Evolutionary conservation across 1,140 invertebrate species (phyloP).

Genomic region (Glossosoma conforme): DNA sequence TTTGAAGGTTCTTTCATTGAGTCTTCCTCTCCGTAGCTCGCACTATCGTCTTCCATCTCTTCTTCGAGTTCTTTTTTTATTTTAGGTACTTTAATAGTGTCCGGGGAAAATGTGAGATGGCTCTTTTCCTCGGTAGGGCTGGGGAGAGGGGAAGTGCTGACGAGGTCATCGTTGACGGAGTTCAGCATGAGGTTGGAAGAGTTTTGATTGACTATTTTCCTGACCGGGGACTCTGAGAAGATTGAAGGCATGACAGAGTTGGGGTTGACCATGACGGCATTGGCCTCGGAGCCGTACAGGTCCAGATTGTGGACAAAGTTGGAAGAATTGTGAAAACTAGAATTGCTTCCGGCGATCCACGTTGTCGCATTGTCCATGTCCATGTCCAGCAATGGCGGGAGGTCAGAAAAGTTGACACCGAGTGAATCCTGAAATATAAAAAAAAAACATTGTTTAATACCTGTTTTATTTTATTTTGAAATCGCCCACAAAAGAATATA

Average conservation of each 20-base stretch:
- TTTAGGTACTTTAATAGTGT: conserved; percentile 53
- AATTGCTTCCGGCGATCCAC: conserved; percentile 53
- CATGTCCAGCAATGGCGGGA: conserved; percentile 59
- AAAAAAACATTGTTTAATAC: conserved; percentile 7
- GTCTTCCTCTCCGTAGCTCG: conserved; percentile 7
- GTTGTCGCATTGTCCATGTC: conserved; percentile 56
- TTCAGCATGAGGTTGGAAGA: conserved; percentile 45
- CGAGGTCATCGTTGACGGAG: conserved; percentile 40
- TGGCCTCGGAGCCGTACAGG: conserved; percentile 64
- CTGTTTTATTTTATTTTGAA: too few species aligned
- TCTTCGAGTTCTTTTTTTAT: conserved; percentile 43
- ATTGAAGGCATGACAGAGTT: conserved; percentile 65
- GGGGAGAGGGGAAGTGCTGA: conserved; percentile 39
- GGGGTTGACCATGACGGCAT: conserved; percentile 73
- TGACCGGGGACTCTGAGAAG: conserved; percentile 53
- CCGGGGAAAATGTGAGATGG: conserved; percentile 61
- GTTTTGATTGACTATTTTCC: conserved; percentile 43
- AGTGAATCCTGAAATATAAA: conserved; percentile 41
- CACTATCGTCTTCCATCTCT: conserved; percentile 32
- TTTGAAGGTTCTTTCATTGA: conserved; percentile 37
- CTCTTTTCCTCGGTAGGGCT: conserved; percentile 55
- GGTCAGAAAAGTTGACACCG: conserved; percentile 57
- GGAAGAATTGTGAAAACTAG: conserved; percentile 51
- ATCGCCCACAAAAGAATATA: too few species aligned
- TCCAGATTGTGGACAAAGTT: conserved; percentile 67